phyloP scores from a whole-genome alignment of 2,888 invertebrate genomes.

The Linnaemya tessellans region DNA sequence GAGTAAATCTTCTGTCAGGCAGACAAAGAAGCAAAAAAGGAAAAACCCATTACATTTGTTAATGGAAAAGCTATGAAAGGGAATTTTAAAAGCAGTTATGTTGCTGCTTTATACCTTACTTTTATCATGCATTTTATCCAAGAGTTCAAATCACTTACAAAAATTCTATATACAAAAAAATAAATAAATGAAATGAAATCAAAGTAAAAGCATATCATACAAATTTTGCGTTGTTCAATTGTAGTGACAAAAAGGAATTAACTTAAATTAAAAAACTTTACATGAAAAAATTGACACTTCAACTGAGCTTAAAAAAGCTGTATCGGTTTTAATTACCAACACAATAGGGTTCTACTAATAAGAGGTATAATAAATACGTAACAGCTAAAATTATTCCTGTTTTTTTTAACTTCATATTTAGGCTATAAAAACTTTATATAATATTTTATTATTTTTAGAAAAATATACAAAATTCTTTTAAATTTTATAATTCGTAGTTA shows the following conservation, averaged over 20 bases:
- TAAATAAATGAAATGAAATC: conserved; percentile 11
- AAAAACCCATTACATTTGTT: conserved; percentile 55
- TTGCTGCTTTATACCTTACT: conserved; percentile 23
- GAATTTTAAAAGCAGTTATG: conserved; percentile 24
- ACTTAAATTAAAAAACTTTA: neutral
- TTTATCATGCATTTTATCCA: conserved; percentile 32
- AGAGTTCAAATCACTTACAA: conserved; percentile 51
- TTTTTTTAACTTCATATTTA: too few relatives aligned
- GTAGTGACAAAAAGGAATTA: neutral
- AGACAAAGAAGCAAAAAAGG: conserved; percentile 2
- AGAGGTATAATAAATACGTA: too few relatives aligned
- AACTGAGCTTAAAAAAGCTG: conserved; percentile 37
- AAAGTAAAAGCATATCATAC: conserved; percentile 13
- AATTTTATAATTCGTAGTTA: too few relatives aligned
- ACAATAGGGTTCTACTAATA: too few relatives aligned
- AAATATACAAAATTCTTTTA: too few relatives aligned
- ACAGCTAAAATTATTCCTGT: too few relatives aligned
- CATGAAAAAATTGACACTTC: conserved; percentile 41
- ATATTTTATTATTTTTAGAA: too few relatives aligned
- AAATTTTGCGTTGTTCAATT: conserved; percentile 16
- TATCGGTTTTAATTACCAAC: too few relatives aligned
- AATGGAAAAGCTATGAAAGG: conserved; percentile 29
- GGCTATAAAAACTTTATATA: too few relatives aligned
- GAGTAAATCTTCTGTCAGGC: conserved; percentile 49
- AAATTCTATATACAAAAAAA: neutral